Evolutionary conservation across 37 sponge, comb jelly and placozoan genomes (phyloP), one percentile per base, ranked within the genome.

Genomic region (Eunapius fragilis): DNA sequence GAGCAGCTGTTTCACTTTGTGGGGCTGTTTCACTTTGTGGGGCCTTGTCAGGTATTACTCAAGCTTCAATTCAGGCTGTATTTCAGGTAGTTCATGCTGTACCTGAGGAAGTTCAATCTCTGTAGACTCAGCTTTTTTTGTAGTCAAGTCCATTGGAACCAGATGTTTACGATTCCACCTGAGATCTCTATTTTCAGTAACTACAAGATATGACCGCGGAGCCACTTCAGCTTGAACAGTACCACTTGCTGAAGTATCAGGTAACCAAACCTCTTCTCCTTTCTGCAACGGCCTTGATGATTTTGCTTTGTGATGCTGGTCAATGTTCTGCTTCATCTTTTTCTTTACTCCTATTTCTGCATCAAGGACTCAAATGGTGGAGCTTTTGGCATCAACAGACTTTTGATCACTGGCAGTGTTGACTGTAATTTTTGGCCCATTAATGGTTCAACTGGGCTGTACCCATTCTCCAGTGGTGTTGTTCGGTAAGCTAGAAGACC

Each of bases 371-470:
- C 75, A 69, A 67, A 35, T 72, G 28, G 81, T 87, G 88, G 88
- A 26, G 79, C 25, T 10, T 73, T 47, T 28, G 76, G 82, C 4
- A 27, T 25, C 35, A 87, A 67, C 71, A 32, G 67, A n/a, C 33
- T 28, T 0, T 81, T 58, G 17, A 47, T 32, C 12, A 87, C 36
- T 25, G 81, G 82, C 5, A 87, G 36, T 14, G 50, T 80, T 25
- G 82, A 74, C 13, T 82, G 67, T 5, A 87, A 34, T 67, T 81
- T 80, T 31, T 76, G 47, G 6, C 88, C 81, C 88, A 87, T 87
- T n/a, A 87, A 30, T 24, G 80, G 80, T 31, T 87, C 87, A 25
- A 81, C 80, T 80, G 87, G 87, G 36, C 80, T 80, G 58, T 81
- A 87, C 37, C 88, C 82, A 72, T 81, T 32, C 58, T 50, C 45